These are phyloP conservation scores for Teleogryllus oceanicus DNA, from an alignment of 2,888 invertebrate genomes.

Conservation along the genomic window DNA sequence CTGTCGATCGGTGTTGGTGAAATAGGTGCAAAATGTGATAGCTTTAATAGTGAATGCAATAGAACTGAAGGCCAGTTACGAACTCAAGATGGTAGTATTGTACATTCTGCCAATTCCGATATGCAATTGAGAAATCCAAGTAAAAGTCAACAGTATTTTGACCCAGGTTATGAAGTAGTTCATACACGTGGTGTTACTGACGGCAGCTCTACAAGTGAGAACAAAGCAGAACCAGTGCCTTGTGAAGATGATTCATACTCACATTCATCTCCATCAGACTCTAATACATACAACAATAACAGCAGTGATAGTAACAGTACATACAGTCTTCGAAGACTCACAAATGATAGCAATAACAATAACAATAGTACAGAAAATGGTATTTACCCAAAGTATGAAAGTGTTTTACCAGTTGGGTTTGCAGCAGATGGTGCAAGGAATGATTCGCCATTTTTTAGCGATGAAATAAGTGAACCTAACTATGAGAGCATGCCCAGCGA, in stretches of 20 bases:
- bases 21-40: not conserved
- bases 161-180: constrained; percentile 72
- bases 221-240: not conserved
- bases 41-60: not conserved
- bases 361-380: not conserved
- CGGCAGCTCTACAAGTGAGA: constrained; percentile 34
- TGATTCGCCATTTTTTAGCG: not conserved
- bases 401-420: not conserved
- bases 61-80: not conserved
- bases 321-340: not conserved
- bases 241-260: not conserved
- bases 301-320: not conserved
- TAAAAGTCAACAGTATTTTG: constrained; percentile 44
- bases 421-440: not conserved
- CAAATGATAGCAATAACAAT: not conserved
- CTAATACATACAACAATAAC: not conserved
- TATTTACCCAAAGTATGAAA: not conserved
- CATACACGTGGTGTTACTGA: not conserved
- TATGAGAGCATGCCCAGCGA: constrained; percentile 69
- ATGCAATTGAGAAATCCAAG: too few species aligned
- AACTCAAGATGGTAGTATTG: not conserved
- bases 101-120: not conserved
- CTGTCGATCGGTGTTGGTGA: not conserved
- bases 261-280: not conserved
- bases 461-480: constrained; percentile 58